phyloP scores from a whole-genome alignment of 2,888 invertebrate genomes.

The Ditylenchus weischeri region DNA sequence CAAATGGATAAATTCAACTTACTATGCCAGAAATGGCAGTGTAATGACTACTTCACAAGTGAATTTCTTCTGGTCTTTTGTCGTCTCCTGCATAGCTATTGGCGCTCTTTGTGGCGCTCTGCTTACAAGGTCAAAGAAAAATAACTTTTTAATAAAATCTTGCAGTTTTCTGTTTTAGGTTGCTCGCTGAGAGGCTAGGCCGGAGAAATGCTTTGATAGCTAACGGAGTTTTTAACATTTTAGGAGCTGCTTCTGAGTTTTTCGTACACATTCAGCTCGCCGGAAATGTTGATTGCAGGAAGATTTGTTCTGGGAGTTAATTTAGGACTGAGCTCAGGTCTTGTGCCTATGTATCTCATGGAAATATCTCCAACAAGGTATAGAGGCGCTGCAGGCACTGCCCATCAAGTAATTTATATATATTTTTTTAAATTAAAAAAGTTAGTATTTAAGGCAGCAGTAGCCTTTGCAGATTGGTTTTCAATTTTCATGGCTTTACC shows the following conservation, averaged over 20 bases:
- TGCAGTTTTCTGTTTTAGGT: slow-evolving; percentile 26
- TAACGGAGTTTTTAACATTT: slow-evolving; percentile 58
- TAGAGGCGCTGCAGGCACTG: slow-evolving; percentile 61
- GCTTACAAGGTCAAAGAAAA: slow-evolving; percentile 53
- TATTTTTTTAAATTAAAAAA: not conserved
- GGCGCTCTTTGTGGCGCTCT: slow-evolving; percentile 56
- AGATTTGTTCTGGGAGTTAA: slow-evolving; percentile 59
- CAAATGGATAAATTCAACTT: slow-evolving; percentile 56
- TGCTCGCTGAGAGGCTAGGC: slow-evolving; percentile 60
- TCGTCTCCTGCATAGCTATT: slow-evolving; percentile 58
- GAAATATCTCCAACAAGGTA: slow-evolving; percentile 60
- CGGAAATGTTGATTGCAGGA: slow-evolving; percentile 61
- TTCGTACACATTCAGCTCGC: slow-evolving; percentile 57
- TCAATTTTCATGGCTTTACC: slow-evolving; percentile 62
- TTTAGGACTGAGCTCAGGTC: slow-evolving; percentile 61
- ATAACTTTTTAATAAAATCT: not conserved
- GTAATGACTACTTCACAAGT: slow-evolving; percentile 35
- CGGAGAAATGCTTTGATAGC: slow-evolving; percentile 54
- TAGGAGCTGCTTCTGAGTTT: slow-evolving; percentile 60
- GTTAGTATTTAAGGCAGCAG: slow-evolving; percentile 50
- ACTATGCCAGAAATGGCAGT: slow-evolving; percentile 38
- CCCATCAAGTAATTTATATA: slow-evolving; percentile 55
- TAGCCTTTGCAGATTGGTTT: slow-evolving; percentile 61
- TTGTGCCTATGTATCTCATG: slow-evolving; percentile 61
- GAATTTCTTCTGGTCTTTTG: slow-evolving; percentile 60